A percentile compares a stretch with the other conserved stretches of the same genome.
phyloP scores from a whole-genome alignment of 2,797 vertebrate genomes.

The Gastrophryne carolinensis region DNA sequence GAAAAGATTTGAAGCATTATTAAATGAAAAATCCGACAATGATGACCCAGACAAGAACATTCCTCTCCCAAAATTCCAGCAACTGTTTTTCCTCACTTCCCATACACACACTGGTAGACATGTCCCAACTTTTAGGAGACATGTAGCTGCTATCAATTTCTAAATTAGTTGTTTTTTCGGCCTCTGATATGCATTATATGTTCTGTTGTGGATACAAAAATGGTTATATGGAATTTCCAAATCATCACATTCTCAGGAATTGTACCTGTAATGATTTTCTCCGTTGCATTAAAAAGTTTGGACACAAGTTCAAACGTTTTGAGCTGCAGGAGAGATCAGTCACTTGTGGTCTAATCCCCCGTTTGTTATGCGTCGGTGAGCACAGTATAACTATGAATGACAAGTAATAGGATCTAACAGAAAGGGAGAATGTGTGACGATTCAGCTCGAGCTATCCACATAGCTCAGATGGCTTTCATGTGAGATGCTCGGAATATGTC shows the following conservation, averaged over 20 bases:
- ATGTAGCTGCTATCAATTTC: too few relatives aligned
- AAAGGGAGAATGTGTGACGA: not conserved
- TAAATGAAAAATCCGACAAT: too few relatives aligned
- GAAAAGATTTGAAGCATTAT: too few relatives aligned
- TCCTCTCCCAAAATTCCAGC: too few relatives aligned
- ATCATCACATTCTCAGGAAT: not conserved
- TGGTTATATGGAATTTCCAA: not conserved
- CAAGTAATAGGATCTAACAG: not conserved
- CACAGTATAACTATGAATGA: not conserved
- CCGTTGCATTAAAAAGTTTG: not conserved
- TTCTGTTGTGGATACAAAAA: not conserved
- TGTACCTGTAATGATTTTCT: too few relatives aligned
- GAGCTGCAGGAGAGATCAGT: not conserved
- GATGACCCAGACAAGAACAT: too few relatives aligned
- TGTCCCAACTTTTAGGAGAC: too few relatives aligned
- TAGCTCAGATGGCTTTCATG: slow-evolving; percentile 26
- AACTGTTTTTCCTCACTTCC: too few relatives aligned
- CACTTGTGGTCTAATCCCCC: not conserved
- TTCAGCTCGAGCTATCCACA: not conserved
- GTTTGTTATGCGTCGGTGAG: not conserved
- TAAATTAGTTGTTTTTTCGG: too few relatives aligned
- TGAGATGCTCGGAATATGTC: slow-evolving; percentile 31
- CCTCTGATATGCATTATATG: not conserved
- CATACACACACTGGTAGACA: too few relatives aligned
- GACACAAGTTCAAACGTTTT: not conserved